These are phyloP conservation scores for Aurelia aurita DNA, from an alignment of 30 jellyfish, hydroid and myxozoan genomes.

Conservation along the genomic window DNA sequence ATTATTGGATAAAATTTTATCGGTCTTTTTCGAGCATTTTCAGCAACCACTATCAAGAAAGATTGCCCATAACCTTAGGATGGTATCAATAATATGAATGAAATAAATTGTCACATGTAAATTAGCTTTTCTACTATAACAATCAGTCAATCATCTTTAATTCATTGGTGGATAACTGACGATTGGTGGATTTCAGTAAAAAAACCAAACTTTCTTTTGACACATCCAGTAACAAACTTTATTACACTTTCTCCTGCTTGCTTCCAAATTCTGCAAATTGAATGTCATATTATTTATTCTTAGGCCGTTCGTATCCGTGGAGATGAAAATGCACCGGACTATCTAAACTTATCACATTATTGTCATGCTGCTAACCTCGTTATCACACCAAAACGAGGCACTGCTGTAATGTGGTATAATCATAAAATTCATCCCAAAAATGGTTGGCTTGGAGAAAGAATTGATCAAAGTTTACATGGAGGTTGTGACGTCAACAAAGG, in stretches of 20 bases:
- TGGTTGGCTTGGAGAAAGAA: constrained; percentile 97
- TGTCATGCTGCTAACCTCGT: constrained; percentile 91
- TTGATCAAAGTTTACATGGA: constrained; percentile 89
- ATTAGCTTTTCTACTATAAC: too few species aligned
- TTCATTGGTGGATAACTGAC: too few species aligned
- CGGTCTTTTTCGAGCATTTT: too few species aligned
- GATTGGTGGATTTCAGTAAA: too few species aligned
- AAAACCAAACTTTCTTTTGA: too few species aligned
- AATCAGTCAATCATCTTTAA: too few species aligned
- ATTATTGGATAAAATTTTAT: too few species aligned
- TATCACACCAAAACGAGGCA: constrained; percentile 85
- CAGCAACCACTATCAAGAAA: too few species aligned
- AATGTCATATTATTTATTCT: background rate
- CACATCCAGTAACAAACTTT: too few species aligned
- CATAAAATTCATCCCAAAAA: constrained; percentile 77
- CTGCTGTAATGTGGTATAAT: constrained; percentile 96
- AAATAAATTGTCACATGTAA: too few species aligned
- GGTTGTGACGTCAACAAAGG: constrained; percentile 98
- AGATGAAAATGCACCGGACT: constrained; percentile 58
- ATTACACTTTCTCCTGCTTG: background rate
- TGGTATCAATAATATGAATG: too few species aligned
- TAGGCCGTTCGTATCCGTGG: constrained; percentile 45
- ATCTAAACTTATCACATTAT: constrained; percentile 72
- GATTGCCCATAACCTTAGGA: too few species aligned
- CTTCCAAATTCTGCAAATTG: background rate